Base-by-base conservation (phyloP, 2,797 vertebrate genomes). In the Astyanax mexicanus region DNA sequence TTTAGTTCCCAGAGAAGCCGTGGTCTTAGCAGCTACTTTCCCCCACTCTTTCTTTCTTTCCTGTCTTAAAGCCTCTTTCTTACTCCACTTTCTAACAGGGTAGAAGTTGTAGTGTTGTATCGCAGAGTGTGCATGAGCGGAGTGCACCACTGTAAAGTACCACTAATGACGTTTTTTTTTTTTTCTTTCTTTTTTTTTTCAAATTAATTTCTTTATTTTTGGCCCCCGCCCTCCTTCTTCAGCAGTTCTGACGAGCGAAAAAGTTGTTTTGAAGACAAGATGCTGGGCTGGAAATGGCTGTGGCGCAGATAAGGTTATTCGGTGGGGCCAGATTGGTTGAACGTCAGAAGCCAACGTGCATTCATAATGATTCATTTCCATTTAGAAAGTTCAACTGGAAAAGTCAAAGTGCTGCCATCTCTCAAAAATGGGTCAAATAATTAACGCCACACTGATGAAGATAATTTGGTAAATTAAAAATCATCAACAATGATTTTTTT, bases 401-500 rank as follows among this genome's bases (percentile, higher is more conserved):
- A 88, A 88, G 87, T 89, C 86, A 86, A 83, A 89, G 87, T 88
- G 85, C 81, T 54, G 86, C 81, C 84, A 76, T 86, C 84, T 89
- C 88, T 86, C 71, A 52, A 29, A 90, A 91, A 88, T 85, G 86
- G 89, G 89, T 91, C 91, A 91, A 93, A 88, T 78, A 89, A 92
- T 92, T 91, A 92, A 88, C 90, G 83, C 89, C 81, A 84, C 83
- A 86, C 88, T 91, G 84, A 91, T 92, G 75, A 91, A 86, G 88
- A 89, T 90, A 87, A 91, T 91, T 89, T 88, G 62, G 91, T 86
- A 88, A 90, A 89, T 87, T 90, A 90, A 86, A 89, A 88, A 91
- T 90, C 84, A 80, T 82, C 52, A 88, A 88, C 80, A 86, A 77
- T 81, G 83, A 86, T 89, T 88, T 83, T 87, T 29, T 78, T 49